Base-by-base conservation (phyloP, 2,888 invertebrate genomes). In the Phasia obesa region DNA sequence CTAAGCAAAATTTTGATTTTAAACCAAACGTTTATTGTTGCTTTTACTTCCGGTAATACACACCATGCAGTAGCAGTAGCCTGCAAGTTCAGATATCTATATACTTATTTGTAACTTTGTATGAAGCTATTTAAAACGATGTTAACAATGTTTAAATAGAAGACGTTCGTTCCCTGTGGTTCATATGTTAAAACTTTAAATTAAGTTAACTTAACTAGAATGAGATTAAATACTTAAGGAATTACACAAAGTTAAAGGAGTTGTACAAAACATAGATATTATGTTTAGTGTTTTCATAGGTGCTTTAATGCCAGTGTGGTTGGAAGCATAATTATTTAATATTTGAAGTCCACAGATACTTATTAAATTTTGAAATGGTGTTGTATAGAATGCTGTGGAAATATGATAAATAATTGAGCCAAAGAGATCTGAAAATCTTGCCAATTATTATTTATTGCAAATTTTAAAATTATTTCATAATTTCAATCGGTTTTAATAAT, bases 191-290 rank as follows among this genome's bases (percentile, higher is more conserved):
- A 64, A 78, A 79, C 49, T 73, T 73, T 49, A 73, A 53, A 71
- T 65, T 73, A 71, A 71, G 31, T 65, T 78, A 53, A 70, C 70
- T 70, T 55, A 77, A 65, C 59, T 65, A 42, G 64, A 73, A 73
- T 60, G 42, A 73, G 65, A 65, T 79, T 76, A 69, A 17, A 57
- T 57, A 53, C 64, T 62, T 53, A 42, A 57, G 13, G 27, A n/a
- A 27, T 44, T 27, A 53, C 17, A 62, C 15, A 27, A 42, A 53
- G n/a, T 21, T 21, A 23, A 23, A 59, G 25, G 27, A 21, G 21
- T 47, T 44, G 25, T 60, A 51, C 17, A 49, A 23, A 13, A 35
- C 4, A 42, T 19, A 38, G 17, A 27, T n/a, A 55, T 15, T 59
- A n/a, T 70, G 31, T 47, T 3, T 27, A 15, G 55, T 55, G 31